phyloP scores from a whole-genome alignment of 2,888 invertebrate species.

The Allacma fusca region DNA sequence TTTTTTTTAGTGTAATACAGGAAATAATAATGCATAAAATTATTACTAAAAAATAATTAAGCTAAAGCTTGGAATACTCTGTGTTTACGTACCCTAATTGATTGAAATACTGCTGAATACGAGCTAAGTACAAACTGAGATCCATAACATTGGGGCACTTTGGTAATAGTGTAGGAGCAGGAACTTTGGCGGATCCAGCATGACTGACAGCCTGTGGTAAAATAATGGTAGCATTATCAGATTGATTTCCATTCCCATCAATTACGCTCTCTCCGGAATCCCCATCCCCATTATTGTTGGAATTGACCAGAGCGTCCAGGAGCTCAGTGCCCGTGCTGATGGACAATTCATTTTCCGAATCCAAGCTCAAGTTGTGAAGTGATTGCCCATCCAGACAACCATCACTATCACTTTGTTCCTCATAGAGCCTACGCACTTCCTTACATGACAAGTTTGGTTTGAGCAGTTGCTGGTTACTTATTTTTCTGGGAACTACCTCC shows the following conservation, averaged over 20 bases:
- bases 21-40: too few relatives aligned
- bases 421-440: not conserved
- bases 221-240: constrained; percentile 11
- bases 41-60: too few relatives aligned
- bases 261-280: constrained; percentile 6
- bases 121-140: constrained; percentile 50
- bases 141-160: constrained; percentile 50
- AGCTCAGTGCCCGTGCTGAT: not conserved
- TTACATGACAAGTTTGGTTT: not conserved
- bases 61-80: too few relatives aligned
- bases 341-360: not conserved
- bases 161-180: constrained; percentile 33
- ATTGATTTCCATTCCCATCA: constrained; percentile 17
- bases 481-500: not conserved
- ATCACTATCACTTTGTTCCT: not conserved
- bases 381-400: not conserved
- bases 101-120: constrained; percentile 56
- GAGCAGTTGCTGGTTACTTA: not conserved
- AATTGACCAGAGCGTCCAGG: not conserved
- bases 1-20: too few relatives aligned
- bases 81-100: constrained; percentile 57
- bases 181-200: constrained; percentile 28
- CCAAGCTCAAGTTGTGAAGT: not conserved
- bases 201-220: constrained; percentile 39
- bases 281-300: not conserved